Percentiles rank a stretch among this genome's conserved stretches.
Conservation (phyloP, 2,888 invertebrate genomes). For the Eucriotettix oculatus region DNA sequence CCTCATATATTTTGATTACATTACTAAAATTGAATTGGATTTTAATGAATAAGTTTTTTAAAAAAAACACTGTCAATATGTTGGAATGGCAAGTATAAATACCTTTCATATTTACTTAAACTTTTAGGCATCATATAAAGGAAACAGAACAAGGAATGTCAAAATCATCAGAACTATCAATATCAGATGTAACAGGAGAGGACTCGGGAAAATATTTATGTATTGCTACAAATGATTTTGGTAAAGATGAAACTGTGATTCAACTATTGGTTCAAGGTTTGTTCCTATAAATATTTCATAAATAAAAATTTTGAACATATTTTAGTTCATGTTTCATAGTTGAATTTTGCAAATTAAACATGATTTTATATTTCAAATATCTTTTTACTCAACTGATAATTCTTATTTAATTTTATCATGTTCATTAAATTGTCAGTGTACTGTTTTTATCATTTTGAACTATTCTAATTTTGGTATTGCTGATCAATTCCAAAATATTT, state of each 20-base stretch:
- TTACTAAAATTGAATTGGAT: no score
- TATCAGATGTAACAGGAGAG: conserved; percentile 12
- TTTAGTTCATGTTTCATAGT: no score
- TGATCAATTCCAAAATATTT: neutral
- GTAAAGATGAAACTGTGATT: conserved; percentile 17
- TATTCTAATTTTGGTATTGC: neutral
- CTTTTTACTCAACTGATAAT: no score
- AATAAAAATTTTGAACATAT: neutral
- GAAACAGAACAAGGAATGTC: neutral
- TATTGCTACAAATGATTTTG: conserved; percentile 18
- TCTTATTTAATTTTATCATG: neutral
- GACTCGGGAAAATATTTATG: conserved; percentile 18
- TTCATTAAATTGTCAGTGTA: neutral
- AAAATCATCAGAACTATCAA: neutral
- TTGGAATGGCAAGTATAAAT: no score
- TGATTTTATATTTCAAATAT: no score
- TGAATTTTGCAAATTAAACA: neutral
- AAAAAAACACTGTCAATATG: no score
- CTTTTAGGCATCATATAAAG: neutral
- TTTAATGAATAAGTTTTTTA: no score
- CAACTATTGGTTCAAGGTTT: conserved; percentile 16
- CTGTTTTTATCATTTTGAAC: neutral
- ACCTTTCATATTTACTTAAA: neutral
- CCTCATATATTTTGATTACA: no score
- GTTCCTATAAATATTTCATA: neutral